Base-by-base conservation (phyloP, 2,113 vertebrate genomes). In the Pongo pygmaeus region DNA sequence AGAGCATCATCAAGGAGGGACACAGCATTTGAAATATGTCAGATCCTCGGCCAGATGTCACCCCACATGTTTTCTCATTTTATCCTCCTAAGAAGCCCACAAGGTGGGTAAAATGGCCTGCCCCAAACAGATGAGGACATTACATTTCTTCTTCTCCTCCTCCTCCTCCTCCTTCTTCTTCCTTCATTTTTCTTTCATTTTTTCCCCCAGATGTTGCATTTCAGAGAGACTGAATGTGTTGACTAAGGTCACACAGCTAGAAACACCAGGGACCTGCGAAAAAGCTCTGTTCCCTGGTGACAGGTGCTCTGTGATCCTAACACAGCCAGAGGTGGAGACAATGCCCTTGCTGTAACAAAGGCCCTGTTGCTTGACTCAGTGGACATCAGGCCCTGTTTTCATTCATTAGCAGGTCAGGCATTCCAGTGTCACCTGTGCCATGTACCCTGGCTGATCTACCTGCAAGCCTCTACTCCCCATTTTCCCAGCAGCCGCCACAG, bases 371-470 rank as follows among this genome's bases (percentile, higher is more conserved):
- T 35, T 9, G 3, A 0, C 35, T 40, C 48, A 13, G n/a, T 9
- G 40, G 89, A 2, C 61, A 6, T n/a, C 84, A 69, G 86, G 50
- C 40, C 23, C 77, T 52, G 69, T 38, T 16, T 16, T 9, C 18
- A 1, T 46, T 50, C 2, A 1, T 1, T n/a, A 27, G 23, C 40
- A 52, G 69, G 5, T 2, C 80, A 1, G 30, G 20, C 67, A 43
- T 38, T 35, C 50, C 38, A 12, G 1, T 1, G 0, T 10, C 14
- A 8, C 13, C 89, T 0, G 1, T 4, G 22, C 72, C 35, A 7
- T 7, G 20, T 2, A 1, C 8, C 17, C 22, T 25, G 32, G 27
- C 14, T 5, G 5, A 3, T 5, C 22, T 0, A 5, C 74, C 32
- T 52, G 48, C 55, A 72, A 40, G 23, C 22, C 18, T 27, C 6